Percentiles rank a stretch among this genome's conserved stretches.
These are phyloP conservation scores for Scolopax mira DNA, from an alignment of 2,113 vertebrate species.

Conservation along the genomic window DNA sequence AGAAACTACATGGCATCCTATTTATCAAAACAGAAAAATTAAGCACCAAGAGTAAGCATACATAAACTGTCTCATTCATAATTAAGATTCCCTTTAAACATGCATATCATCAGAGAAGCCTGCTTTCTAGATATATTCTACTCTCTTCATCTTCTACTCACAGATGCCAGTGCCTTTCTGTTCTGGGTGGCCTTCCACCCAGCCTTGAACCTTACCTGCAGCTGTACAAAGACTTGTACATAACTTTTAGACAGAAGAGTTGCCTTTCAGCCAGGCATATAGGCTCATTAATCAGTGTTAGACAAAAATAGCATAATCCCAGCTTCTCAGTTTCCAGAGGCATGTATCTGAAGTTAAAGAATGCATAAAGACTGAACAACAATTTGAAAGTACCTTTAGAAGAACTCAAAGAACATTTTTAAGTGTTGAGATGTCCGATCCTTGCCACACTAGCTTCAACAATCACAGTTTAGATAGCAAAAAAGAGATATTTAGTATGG, in stretches of 20 bases:
- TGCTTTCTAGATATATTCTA: background rate
- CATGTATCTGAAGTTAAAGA: background rate
- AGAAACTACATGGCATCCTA: background rate
- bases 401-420: background rate
- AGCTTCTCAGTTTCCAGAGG: background rate
- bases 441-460: background rate
- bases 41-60: background rate
- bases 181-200: background rate
- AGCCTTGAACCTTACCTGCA: background rate
- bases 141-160: background rate
- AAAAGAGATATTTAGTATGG: background rate
- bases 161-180: background rate
- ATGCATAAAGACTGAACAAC: fast-evolving
- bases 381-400: background rate
- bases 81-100: background rate
- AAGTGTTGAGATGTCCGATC: background rate
- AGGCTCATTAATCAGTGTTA: background rate
- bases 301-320: background rate
- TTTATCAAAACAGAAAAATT: background rate
- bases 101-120: background rate
- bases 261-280: background rate
- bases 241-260: background rate
- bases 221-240: background rate
- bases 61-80: fast-evolving
- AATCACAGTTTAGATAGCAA: background rate